A percentile compares a stretch with the other conserved stretches of the same genome.
phyloP scores from a whole-genome alignment of 2,113 vertebrate species.

The Sterrhoptilus dennistouni region DNA sequence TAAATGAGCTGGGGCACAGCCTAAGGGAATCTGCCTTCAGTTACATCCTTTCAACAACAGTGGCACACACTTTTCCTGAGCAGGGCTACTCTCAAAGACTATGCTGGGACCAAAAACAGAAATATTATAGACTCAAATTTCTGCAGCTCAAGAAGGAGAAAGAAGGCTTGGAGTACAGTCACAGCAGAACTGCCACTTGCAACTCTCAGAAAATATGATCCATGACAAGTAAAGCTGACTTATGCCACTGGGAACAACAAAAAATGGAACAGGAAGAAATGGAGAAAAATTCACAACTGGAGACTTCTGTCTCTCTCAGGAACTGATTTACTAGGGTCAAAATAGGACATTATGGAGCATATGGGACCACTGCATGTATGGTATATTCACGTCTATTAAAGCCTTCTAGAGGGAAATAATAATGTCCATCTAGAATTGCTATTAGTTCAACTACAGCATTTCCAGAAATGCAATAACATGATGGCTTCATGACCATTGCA shows the following conservation, averaged over 20 bases:
- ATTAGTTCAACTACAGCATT: neutral
- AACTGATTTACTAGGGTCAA: neutral
- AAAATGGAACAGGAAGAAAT: neutral
- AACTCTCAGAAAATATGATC: neutral
- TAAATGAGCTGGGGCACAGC: neutral
- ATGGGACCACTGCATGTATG: neutral
- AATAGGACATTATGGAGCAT: rapidly evolving
- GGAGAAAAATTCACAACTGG: neutral
- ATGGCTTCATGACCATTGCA: neutral
- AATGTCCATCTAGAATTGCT: neutral
- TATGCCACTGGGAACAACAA: neutral
- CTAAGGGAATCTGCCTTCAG: neutral
- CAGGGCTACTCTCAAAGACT: neutral
- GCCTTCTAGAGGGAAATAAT: neutral
- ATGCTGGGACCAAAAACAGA: neutral
- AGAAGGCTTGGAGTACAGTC: neutral
- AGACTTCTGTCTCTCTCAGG: neutral
- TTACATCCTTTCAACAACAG: neutral
- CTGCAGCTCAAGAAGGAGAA: neutral
- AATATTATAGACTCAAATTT: neutral
- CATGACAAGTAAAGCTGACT: neutral
- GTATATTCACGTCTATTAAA: neutral
- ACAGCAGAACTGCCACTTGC: neutral
- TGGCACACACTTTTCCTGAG: neutral
- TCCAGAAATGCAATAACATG: neutral